Conservation (phyloP, 2,113 vertebrate genomes). For the Aspidoscelis tigris region DNA sequence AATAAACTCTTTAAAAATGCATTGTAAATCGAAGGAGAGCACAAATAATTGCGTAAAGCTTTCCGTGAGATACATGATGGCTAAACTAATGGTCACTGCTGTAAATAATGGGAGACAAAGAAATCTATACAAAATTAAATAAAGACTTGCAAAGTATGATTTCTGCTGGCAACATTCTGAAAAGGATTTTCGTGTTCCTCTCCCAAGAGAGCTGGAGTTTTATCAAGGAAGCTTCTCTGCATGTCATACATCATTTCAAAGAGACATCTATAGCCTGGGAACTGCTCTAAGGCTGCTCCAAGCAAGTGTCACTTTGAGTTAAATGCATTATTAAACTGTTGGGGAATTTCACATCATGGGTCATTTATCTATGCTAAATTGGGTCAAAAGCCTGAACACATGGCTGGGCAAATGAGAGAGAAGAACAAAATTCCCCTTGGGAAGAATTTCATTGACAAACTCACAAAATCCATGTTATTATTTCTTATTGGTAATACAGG, state of each 20-base stretch:
- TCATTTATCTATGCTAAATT: conserved; percentile 96
- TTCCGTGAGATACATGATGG: conserved; percentile 55
- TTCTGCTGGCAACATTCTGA: conserved; percentile 72
- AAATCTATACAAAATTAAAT: conserved; percentile 73
- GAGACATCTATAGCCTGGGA: conserved; percentile 84
- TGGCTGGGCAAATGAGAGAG: conserved; percentile 80
- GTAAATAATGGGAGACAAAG: conserved; percentile 58
- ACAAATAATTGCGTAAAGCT: conserved; percentile 66
- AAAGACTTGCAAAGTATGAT: conserved; percentile 68
- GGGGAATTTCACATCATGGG: conserved; percentile 86
- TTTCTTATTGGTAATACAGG: conserved; percentile 56
- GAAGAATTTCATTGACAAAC: conserved; percentile 69
- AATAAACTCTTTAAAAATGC: conserved; percentile 62
- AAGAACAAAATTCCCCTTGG: conserved; percentile 74
- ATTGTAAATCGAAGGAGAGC: conserved; percentile 24
- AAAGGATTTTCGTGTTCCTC: conserved; percentile 73
- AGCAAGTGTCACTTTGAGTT: conserved; percentile 98
- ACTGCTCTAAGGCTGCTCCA: conserved; percentile 89
- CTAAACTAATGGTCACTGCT: conserved; percentile 61
- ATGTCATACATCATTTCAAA: conserved; percentile 93
- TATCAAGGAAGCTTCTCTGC: conserved; percentile 72
- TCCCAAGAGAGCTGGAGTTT: conserved; percentile 65
- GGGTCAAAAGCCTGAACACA: conserved; percentile 87
- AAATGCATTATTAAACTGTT: conserved; percentile 87
- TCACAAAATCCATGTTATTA: conserved; percentile 65